These are phyloP conservation scores for Crocuta crocuta DNA, from an alignment of 2,113 vertebrate species.

Conservation along the genomic window DNA sequence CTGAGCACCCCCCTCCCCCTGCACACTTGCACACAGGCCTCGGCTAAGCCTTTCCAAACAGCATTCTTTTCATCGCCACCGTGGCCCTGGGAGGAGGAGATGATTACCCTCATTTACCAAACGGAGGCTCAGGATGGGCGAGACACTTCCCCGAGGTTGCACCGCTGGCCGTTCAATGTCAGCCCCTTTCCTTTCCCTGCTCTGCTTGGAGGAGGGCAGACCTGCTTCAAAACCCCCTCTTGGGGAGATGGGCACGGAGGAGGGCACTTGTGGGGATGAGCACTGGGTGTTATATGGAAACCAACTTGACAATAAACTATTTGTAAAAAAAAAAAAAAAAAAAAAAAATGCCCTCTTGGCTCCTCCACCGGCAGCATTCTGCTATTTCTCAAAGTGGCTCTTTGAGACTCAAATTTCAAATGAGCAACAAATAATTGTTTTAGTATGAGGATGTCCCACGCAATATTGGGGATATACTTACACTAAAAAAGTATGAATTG, in stretches of 20 bases:
- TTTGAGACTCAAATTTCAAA: not conserved
- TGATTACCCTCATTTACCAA: not conserved
- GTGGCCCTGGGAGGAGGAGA: not conserved
- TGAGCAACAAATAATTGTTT: not conserved
- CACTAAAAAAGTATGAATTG: not conserved
- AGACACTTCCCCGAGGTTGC: not conserved
- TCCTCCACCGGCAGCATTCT: too few relatives aligned
- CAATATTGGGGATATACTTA: not conserved
- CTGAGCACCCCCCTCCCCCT: not conserved
- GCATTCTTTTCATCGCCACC: not conserved
- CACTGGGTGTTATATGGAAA: too few relatives aligned
- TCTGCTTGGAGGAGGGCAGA: not conserved
- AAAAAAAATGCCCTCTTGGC: not conserved
- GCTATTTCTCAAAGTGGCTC: not conserved
- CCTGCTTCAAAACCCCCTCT: not conserved
- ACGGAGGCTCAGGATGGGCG: not conserved
- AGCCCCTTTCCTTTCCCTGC: not conserved
- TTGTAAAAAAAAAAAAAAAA: too few relatives aligned
- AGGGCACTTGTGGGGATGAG: too few relatives aligned
- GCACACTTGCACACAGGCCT: rapidly evolving
- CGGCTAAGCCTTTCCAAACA: rapidly evolving
- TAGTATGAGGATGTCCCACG: not conserved
- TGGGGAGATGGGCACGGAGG: too few relatives aligned
- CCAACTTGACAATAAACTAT: too few relatives aligned
- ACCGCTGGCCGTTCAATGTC: not conserved